These are phyloP conservation scores for Leptinotarsa juncta DNA, from an alignment of 2,888 invertebrate genomes.

Conservation along the genomic window DNA sequence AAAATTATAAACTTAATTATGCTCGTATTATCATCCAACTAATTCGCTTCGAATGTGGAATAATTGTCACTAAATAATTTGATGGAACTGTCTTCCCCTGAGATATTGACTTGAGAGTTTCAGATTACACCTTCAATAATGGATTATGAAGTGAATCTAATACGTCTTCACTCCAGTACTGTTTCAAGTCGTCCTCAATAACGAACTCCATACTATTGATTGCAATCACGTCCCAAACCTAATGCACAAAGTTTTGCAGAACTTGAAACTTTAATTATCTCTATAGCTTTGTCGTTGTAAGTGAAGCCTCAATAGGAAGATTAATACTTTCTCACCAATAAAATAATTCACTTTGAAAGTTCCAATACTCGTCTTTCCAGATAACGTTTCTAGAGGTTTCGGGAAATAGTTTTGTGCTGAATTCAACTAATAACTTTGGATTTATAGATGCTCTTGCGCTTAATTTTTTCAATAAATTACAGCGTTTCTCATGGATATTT, in stretches of 20 bases:
- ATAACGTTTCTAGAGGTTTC: not conserved
- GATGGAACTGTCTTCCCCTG: not conserved
- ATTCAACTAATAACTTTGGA: not conserved
- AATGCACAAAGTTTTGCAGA: not conserved
- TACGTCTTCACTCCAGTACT: not conserved
- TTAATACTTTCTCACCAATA: constrained; percentile 12
- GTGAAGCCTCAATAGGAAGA: constrained; percentile 2
- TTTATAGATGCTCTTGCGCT: not conserved
- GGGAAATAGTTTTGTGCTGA: not conserved
- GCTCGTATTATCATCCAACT: too few species aligned
- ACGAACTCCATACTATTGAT: constrained; percentile 1
- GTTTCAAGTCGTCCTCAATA: not conserved
- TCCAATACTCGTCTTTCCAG: not conserved
- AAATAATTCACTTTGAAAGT: not conserved
- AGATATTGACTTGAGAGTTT: not conserved
- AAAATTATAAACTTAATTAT: too few species aligned
- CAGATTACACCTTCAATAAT: not conserved
- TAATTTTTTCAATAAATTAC: not conserved
- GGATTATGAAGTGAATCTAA: not conserved
- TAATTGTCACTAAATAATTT: not conserved
- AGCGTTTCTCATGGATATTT: too few species aligned
- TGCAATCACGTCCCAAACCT: not conserved
- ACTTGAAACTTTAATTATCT: constrained; percentile 10
- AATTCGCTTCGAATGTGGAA: not conserved
- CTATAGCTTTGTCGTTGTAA: constrained; percentile 10